Base-by-base conservation (phyloP, 2,797 vertebrate species). In the Mustela erminea region DNA sequence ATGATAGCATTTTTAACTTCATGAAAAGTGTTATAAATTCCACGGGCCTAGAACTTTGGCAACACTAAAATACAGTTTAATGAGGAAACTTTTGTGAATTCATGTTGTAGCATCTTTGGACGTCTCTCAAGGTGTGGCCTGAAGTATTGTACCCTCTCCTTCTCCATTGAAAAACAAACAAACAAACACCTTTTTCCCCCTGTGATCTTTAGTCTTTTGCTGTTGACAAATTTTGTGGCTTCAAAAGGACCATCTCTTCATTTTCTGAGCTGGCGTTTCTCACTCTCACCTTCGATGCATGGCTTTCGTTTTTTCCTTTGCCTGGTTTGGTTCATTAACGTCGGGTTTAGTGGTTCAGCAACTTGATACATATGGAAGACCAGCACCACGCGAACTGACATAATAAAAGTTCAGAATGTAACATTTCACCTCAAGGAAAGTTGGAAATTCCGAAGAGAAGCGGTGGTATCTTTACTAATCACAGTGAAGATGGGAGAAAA, bases 401-500 rank as follows among this genome's bases (percentile, higher is more conserved):
- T 89, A 95, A 88, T 86, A 94, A 64, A 88, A 82, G 87, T 93
- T 88, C 95, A 95, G 46, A 2, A 96, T 94, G 96, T 97, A 97
- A 98, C 86, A 52, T 58, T 97, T 75, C 93, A 35, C 81, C 83
- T 87, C 96, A 83, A 96, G 88, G 83, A 70, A 83, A 83, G 87
- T 35, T 96, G 97, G 89, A 97, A 97, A 94, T 85, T 92, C 86
- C 91, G 78, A 70, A 93, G 90, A 94, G 58, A 96, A 96, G 88
- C 75, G 46, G 92, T 74, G 70, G 7, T 46, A 32, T 46, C 86
- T 93, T 96, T 95, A 38, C 87, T 91, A 94, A 52, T 81, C 66
- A 58, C n/a, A 92, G 95, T 75, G 94, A 98, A 95, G 70, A 98
- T 98, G 98, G 96, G 93, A 98, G 93, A 95, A 95, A 95, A 94